These are phyloP conservation scores for Leuciscus idus DNA, from an alignment of 2,113 vertebrate species.

Conservation along the genomic window DNA sequence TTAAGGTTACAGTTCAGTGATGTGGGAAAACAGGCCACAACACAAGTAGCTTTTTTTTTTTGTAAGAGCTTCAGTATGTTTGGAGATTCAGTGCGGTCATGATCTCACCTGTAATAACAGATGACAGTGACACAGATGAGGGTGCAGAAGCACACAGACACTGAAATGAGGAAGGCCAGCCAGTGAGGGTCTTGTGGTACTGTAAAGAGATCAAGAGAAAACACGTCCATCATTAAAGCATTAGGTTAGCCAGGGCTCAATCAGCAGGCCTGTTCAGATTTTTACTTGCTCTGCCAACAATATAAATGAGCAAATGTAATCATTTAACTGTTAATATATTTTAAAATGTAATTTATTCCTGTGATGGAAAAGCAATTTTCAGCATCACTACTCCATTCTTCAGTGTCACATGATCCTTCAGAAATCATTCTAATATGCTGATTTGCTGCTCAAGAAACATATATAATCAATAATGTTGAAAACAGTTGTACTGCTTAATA, in stretches of 20 bases:
- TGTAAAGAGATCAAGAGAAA: constrained; percentile 24
- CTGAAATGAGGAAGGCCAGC: constrained; percentile 83
- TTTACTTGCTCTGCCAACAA: neutral
- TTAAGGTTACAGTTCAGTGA: neutral
- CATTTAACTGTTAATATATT: neutral
- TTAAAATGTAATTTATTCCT: neutral
- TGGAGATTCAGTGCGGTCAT: neutral
- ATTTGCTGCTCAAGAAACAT: too few species aligned
- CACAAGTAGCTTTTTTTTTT: neutral
- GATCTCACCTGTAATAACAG: constrained; percentile 85
- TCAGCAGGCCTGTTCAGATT: neutral
- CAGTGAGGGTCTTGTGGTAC: constrained; percentile 78
- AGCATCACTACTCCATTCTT: too few species aligned
- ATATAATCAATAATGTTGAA: too few species aligned
- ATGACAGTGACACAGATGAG: constrained; percentile 84
- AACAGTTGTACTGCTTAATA: too few species aligned
- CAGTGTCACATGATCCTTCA: too few species aligned
- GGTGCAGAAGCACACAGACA: constrained; percentile 83
- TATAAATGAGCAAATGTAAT: neutral
- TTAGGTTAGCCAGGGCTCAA: neutral
- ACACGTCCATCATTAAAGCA: neutral
- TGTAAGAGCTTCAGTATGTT: neutral
- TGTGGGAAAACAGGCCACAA: neutral
- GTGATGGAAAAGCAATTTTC: too few species aligned
- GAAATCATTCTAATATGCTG: too few species aligned